Evolutionary conservation across 2,888 invertebrate genomes (phyloP).

Genomic region (Dascillus cervinus): DNA sequence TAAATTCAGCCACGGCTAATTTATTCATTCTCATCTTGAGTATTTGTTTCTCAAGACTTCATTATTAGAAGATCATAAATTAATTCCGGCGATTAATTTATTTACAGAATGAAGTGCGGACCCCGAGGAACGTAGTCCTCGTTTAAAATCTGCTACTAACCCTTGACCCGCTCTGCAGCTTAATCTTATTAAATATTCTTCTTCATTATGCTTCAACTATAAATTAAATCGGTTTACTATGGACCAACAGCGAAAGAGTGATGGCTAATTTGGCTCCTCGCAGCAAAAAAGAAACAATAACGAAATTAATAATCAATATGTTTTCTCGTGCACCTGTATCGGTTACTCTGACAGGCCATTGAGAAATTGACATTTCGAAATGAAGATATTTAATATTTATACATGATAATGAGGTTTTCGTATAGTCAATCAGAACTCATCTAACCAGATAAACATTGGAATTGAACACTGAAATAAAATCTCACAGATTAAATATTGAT

Average conservation of each 20-base stretch:
- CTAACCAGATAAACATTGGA: constrained; percentile 31
- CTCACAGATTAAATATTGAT: constrained; percentile 32
- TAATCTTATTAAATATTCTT: no score
- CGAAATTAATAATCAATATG: no score
- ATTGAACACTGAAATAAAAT: constrained; percentile 31
- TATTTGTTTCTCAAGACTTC: constrained; percentile 33
- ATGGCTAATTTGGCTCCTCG: no score
- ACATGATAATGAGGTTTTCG: constrained; percentile 29
- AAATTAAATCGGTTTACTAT: no score
- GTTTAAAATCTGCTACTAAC: neutral
- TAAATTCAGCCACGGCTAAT: constrained; percentile 30
- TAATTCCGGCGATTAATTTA: constrained; percentile 34
- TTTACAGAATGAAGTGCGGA: constrained; percentile 19
- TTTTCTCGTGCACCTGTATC: no score
- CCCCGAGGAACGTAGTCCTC: constrained; percentile 3
- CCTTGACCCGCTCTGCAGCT: no score
- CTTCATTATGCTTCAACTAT: no score
- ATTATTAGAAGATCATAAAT: constrained; percentile 36
- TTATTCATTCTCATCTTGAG: constrained; percentile 30
- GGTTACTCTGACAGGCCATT: no score
- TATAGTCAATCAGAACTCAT: constrained; percentile 30
- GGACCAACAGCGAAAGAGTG: no score
- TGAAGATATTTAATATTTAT: constrained; percentile 28
- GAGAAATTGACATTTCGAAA: constrained; percentile 5
- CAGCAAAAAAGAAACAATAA: no score